phyloP scores from a whole-genome alignment of 2,797 vertebrate genomes.

The Sitta carolinensis region DNA sequence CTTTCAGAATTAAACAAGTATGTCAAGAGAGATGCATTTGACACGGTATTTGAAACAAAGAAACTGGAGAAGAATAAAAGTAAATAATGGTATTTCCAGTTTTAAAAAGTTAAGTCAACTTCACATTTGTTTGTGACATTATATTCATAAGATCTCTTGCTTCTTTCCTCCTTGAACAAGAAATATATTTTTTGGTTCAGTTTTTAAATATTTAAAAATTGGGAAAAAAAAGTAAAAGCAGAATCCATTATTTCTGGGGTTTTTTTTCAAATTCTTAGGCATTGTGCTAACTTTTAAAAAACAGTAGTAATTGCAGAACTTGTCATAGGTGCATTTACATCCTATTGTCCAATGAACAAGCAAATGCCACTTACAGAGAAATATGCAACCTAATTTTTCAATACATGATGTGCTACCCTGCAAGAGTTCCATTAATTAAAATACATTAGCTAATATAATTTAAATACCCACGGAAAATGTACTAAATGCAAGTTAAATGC shows the following conservation, averaged over 20 bases:
- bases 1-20: neutral
- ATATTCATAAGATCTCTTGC: neutral
- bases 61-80: neutral
- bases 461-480: neutral
- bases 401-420: neutral
- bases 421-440: neutral
- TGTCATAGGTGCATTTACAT: neutral
- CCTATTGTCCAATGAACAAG: neutral
- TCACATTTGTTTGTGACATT: neutral
- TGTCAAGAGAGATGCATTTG: neutral
- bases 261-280: neutral
- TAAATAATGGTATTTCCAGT: neutral
- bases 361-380: neutral
- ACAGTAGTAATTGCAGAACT: neutral
- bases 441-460: neutral
- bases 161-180: neutral
- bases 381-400: neutral
- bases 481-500: neutral
- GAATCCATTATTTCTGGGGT: neutral
- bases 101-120: neutral
- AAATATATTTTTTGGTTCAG: neutral
- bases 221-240: rapidly evolving
- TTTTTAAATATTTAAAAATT: neutral
- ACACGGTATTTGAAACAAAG: neutral
- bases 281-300: neutral